These are phyloP conservation scores for Spongilla lacustris DNA, from an alignment of 37 sponge, comb jelly and placozoan species.

Conservation along the genomic window DNA sequence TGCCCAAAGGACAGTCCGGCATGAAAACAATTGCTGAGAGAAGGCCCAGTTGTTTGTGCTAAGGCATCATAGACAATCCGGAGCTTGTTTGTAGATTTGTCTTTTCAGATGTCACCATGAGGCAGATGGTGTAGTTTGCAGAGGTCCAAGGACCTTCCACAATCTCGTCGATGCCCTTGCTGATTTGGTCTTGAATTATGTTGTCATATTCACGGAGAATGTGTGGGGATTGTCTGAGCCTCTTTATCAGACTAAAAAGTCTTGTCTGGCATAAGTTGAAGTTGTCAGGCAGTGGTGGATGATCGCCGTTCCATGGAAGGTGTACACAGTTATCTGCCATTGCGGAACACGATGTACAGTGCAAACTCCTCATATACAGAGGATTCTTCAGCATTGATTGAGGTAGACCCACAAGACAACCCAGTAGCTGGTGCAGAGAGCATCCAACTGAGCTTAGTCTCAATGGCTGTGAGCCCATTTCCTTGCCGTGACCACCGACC, in stretches of 20 bases:
- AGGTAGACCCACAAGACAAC: neutral
- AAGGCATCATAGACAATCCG: slow-evolving; percentile 29
- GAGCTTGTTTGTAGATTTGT: slow-evolving; percentile 3
- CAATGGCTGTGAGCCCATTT: slow-evolving; percentile 25
- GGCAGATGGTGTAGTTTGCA: slow-evolving; percentile 26
- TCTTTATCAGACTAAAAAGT: slow-evolving; percentile 36
- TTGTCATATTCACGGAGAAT: slow-evolving; percentile 52
- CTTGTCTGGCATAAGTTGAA: slow-evolving; percentile 35
- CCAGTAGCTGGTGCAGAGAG: slow-evolving; percentile 37
- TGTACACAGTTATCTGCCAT: too few species aligned
- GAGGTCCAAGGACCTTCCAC: neutral
- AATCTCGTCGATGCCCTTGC: slow-evolving; percentile 46
- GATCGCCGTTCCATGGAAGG: slow-evolving; percentile 46
- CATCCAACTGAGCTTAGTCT: slow-evolving; percentile 56
- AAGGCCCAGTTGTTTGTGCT: slow-evolving; percentile 8
- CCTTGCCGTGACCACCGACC: slow-evolving; percentile 15
- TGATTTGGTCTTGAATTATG: slow-evolving; percentile 39
- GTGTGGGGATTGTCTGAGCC: slow-evolving; percentile 41
- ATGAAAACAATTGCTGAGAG: slow-evolving; percentile 13
- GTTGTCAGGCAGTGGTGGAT: slow-evolving; percentile 44
- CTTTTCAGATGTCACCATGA: slow-evolving; percentile 12
- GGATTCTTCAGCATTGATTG: slow-evolving; percentile 4
- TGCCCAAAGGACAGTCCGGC: slow-evolving; percentile 21
- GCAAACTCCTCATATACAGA: too few species aligned
- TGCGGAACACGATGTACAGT: too few species aligned